These are phyloP conservation scores for Ptilodon capucinus DNA, from an alignment of 2,888 invertebrate genomes.

Conservation along the genomic window DNA sequence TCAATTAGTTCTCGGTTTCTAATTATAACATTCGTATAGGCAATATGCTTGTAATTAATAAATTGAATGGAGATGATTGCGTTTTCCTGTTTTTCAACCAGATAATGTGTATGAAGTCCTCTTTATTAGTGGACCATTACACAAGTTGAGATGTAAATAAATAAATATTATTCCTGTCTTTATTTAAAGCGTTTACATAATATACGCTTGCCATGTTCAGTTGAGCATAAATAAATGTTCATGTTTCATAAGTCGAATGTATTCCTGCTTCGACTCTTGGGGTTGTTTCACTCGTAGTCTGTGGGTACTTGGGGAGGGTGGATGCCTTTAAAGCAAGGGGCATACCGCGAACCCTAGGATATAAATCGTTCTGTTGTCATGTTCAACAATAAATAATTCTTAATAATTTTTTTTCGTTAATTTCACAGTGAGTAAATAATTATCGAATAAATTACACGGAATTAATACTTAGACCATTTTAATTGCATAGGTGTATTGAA, in stretches of 20 bases:
- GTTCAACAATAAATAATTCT: not conserved
- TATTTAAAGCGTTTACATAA: not conserved
- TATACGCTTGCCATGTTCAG: not conserved
- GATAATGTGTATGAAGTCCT: not conserved
- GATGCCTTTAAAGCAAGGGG: not conserved
- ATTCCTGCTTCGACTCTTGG: not conserved
- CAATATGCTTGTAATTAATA: constrained; percentile 8
- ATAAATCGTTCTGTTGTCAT: not conserved
- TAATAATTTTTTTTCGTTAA: no score
- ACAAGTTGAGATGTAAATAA: not conserved
- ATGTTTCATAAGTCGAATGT: not conserved
- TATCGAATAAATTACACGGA: no score
- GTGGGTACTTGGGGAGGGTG: no score
- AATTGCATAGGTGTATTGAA: no score
- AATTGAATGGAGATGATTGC: constrained; percentile 4
- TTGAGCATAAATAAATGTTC: no score
- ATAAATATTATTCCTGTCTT: not conserved
- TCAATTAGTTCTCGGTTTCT: not conserved
- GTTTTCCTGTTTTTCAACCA: constrained; percentile 16
- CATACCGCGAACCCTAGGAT: not conserved
- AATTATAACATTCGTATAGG: not conserved
- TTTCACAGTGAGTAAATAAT: no score
- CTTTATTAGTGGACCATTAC: not conserved
- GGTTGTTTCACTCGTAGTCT: not conserved
- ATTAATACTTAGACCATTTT: no score